Evolutionary conservation across 2,113 vertebrate genomes (phyloP).

Genomic region (Trochalopteron elliotii): DNA sequence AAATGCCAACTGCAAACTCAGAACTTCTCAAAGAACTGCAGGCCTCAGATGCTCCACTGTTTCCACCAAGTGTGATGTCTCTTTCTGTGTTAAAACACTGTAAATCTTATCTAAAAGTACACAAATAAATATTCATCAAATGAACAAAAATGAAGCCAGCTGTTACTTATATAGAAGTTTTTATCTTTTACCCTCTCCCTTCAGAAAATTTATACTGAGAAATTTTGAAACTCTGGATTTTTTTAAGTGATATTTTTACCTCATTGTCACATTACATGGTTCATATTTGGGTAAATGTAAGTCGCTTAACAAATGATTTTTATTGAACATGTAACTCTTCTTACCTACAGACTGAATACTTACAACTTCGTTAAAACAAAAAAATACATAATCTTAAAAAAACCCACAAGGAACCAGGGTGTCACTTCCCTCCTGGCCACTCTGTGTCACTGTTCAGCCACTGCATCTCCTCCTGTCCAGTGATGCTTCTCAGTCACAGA

Average conservation of each 20-base stretch:
- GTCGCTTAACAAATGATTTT: neutral
- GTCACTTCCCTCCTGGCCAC: constrained; percentile 30
- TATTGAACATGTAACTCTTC: neutral
- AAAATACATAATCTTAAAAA: accelerated
- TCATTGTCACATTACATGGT: neutral
- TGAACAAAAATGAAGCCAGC: neutral
- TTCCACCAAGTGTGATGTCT: neutral
- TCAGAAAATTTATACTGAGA: neutral
- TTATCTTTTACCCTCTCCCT: neutral
- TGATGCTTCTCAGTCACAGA: neutral
- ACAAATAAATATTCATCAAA: neutral
- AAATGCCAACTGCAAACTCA: neutral
- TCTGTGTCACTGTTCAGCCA: constrained; percentile 64
- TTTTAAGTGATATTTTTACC: neutral
- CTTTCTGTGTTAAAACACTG: neutral
- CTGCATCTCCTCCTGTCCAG: neutral
- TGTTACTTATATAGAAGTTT: accelerated
- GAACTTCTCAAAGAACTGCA: neutral
- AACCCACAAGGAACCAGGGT: neutral
- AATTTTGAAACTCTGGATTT: neutral
- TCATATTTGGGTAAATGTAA: neutral
- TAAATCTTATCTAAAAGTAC: neutral
- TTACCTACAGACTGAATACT: neutral
- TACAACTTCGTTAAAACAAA: neutral
- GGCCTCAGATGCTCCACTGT: neutral